Evolutionary conservation across 2,113 vertebrate species (phyloP), one percentile per base, ranked within the genome.

Genomic region (Passer domesticus): DNA sequence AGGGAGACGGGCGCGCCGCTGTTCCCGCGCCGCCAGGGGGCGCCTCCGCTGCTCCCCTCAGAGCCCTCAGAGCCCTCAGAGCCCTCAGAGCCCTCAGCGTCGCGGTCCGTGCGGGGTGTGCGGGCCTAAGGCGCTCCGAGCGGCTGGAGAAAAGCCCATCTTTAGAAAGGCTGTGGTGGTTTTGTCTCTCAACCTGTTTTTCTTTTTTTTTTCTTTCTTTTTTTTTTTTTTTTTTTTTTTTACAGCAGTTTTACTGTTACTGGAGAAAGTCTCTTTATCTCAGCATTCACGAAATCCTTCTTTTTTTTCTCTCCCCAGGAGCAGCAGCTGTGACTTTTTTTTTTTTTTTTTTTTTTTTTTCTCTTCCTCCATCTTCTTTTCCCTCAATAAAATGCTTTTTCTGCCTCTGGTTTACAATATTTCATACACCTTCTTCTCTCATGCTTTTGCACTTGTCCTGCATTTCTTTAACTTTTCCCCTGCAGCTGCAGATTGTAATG

Each of bases 351-450:
- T 18, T 1, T 0, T 5, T 37, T 55, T 53, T 53, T 18, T 18
- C 27, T 41, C 3, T n/a, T 46, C 12, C 10, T 39, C 7, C 5
- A 3, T 55, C 47, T 28, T 41, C 3, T 49, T 43, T 49, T 73
- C 18, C 7, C 4, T 9, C 21, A 56, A 35, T 56, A 49, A 88
- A 80, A 35, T 27, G 6, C 2, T 56, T 58, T 80, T 64, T 64
- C 7, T 0, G 6, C 12, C 4, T 55, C 5, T 41, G 6, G 13
- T 21, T 47, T n/a, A 4, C n/a, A 6, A 0, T 41, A 72, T 47
- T 25, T 35, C 21, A 2, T 10, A 8, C 35, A 5, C 11, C 14
- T 35, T 24, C 9, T 49, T 15, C 27, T 18, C n/a, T 27, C 43
- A 13, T 6, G 21, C 14, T 35, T n/a, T 22, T 43, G 17, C 5